Conservation (phyloP, 37 sponge, comb jelly and placozoan genomes). For the Amphimedon queenslandica region DNA sequence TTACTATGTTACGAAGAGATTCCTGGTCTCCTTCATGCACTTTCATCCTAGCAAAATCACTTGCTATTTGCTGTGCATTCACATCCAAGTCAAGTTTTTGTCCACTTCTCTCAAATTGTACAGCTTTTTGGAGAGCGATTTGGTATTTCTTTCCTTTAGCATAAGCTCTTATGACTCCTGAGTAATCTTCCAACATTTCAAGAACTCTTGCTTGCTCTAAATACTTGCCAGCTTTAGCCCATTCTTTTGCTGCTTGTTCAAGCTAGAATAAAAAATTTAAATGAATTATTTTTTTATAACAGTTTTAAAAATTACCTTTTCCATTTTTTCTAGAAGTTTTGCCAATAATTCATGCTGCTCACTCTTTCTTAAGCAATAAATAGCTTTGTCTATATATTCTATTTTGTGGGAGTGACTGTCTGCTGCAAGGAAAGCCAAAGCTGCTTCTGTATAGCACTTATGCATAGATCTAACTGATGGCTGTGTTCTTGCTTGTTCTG, state of each 20-base stretch:
- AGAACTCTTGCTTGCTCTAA: not conserved
- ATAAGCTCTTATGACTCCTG: not conserved
- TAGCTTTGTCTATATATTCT: not conserved
- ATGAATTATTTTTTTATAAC: not conserved
- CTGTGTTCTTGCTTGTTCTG: not conserved
- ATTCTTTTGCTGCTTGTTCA: not conserved
- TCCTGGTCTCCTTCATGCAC: conserved; percentile 2
- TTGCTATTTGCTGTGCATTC: not conserved
- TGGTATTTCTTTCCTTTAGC: not conserved
- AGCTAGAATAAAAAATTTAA: not conserved
- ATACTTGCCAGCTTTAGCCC: not conserved
- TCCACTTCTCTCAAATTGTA: not conserved
- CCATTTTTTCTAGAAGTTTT: not conserved
- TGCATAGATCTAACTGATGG: not conserved
- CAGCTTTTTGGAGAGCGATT: not conserved
- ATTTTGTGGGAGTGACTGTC: not conserved
- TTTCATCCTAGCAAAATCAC: not conserved
- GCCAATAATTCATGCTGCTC: not conserved
- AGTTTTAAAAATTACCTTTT: not conserved
- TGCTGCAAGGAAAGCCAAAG: not conserved
- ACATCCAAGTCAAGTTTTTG: not conserved
- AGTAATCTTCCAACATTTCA: not conserved
- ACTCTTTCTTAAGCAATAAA: not conserved
- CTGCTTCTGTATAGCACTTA: not conserved
- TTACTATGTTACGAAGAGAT: not conserved